Conservation (phyloP, 2,797 vertebrate species). For the Malacoraja senta region DNA sequence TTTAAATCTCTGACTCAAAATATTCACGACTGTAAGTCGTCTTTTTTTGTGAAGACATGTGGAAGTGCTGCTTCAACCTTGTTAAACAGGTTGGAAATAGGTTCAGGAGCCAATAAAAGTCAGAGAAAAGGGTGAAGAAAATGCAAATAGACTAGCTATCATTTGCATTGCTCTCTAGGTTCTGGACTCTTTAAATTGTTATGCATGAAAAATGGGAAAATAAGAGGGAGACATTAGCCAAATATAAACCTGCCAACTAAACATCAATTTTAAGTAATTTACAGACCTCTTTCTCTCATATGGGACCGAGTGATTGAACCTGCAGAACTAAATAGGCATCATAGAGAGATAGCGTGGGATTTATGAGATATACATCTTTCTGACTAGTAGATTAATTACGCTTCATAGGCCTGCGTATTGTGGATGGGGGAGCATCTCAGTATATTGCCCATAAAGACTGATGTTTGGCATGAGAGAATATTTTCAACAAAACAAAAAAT, state of each 20-base stretch:
- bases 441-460: background rate
- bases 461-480: background rate
- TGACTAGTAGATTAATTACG: background rate
- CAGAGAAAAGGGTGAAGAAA: background rate
- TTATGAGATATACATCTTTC: background rate
- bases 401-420: background rate
- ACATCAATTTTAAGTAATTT: background rate
- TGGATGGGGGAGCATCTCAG: background rate
- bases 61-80: background rate
- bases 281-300: background rate
- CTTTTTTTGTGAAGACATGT: background rate
- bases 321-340: background rate
- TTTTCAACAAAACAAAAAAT: background rate
- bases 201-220: background rate
- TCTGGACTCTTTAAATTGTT: background rate
- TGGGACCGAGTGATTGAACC: background rate
- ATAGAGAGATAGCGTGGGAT: background rate
- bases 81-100: background rate
- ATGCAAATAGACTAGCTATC: background rate
- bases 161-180: background rate
- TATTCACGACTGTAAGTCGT: background rate
- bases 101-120: background rate
- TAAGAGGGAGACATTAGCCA: background rate
- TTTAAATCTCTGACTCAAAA: background rate
- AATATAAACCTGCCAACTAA: background rate